Percentiles rank a stretch among this genome's conserved stretches.
These are phyloP conservation scores for Eciton burchellii DNA, from an alignment of 1,140 invertebrate species.

Conservation along the genomic window DNA sequence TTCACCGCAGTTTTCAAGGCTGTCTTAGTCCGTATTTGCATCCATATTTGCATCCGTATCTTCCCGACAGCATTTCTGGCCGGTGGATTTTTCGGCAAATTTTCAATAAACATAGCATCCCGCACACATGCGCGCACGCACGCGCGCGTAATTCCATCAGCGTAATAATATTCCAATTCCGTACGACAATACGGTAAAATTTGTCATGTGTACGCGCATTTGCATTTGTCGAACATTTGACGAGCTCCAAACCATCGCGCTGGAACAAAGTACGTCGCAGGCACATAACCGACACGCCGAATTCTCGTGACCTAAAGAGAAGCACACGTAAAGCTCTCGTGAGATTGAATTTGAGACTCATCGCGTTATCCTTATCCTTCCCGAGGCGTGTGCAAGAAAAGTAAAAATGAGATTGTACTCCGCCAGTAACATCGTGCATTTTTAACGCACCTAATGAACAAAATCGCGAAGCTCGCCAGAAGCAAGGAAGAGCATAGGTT, in stretches of 20 bases:
- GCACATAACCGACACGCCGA: constrained; percentile 36
- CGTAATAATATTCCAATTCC: constrained; percentile 32
- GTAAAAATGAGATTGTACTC: constrained; percentile 3
- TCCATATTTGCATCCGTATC: neutral
- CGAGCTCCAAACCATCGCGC: constrained; percentile 50
- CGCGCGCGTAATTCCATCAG: too few relatives aligned
- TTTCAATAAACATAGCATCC: neutral
- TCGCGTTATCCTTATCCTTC: neutral
- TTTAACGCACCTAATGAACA: constrained; percentile 27
- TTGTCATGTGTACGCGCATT: constrained; percentile 30
- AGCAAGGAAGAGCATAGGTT: neutral
- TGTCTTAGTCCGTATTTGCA: constrained; percentile 2
- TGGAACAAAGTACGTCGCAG: constrained; percentile 26
- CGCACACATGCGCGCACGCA: too few relatives aligned
- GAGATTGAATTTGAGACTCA: constrained; percentile 2
- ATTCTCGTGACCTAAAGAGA: constrained; percentile 15
- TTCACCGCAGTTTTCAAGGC: constrained; percentile 33
- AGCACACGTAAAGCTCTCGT: neutral
- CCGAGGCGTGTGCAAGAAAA: constrained; percentile 20
- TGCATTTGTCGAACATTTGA: constrained; percentile 50
- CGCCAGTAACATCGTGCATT: constrained; percentile 2
- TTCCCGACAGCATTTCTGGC: constrained; percentile 1
- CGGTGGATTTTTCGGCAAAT: constrained; percentile 2
- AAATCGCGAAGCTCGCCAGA: neutral
- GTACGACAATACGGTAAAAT: constrained; percentile 39